phyloP scores from a whole-genome alignment of 1,140 invertebrate species.

The Asobara japonica region DNA sequence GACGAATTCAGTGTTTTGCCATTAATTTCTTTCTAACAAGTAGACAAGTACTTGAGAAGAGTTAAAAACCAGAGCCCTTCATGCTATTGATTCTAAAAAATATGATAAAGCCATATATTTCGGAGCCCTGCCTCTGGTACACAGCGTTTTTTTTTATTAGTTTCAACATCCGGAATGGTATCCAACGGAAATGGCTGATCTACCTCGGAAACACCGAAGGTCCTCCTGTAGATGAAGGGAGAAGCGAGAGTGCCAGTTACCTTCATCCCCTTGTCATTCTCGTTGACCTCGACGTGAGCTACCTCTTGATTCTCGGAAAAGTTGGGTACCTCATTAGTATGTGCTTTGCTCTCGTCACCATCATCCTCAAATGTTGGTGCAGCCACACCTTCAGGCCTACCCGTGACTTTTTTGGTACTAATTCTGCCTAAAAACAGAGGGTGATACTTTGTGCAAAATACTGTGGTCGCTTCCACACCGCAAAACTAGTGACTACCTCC shows the following conservation, averaged over 20 bases:
- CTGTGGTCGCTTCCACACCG: too few species aligned
- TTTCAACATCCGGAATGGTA: not conserved
- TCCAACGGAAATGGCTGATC: not conserved
- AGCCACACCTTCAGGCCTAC: constrained; percentile 1
- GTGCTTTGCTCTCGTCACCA: not conserved
- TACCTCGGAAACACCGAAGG: not conserved
- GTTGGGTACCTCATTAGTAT: constrained; percentile 21
- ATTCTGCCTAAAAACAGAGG: not conserved
- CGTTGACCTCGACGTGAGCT: constrained; percentile 6
- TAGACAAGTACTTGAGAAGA: too few species aligned
- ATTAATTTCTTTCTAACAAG: too few species aligned
- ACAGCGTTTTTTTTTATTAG: too few species aligned
- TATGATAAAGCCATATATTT: too few species aligned
- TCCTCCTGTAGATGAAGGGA: not conserved
- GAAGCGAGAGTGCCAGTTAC: not conserved
- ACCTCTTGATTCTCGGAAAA: not conserved
- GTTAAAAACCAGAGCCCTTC: too few species aligned
- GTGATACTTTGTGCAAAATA: not conserved
- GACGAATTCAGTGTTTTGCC: too few species aligned
- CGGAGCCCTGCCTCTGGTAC: too few species aligned
- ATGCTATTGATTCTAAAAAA: too few species aligned
- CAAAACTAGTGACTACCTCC: too few species aligned
- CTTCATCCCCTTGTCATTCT: constrained; percentile 8
- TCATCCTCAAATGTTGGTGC: not conserved
- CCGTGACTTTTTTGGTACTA: not conserved